Evolutionary conservation across 2,113 vertebrate species (phyloP).

Genomic region (Corvus cornix): DNA sequence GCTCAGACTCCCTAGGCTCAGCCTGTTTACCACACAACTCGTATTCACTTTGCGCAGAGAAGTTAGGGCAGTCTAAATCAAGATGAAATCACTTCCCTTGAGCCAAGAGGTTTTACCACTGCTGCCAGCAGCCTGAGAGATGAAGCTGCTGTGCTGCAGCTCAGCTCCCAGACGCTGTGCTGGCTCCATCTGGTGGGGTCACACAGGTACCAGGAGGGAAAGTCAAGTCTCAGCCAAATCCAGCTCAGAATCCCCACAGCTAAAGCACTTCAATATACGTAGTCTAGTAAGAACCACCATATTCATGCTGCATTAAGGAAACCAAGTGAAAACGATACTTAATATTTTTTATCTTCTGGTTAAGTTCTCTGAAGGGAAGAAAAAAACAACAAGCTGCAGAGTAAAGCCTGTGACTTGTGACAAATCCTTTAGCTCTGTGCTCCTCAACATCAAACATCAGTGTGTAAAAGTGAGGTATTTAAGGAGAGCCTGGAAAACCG

Average conservation of each 20-base stretch:
- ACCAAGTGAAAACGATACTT: not conserved
- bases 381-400: not conserved
- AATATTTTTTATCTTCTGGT: not conserved
- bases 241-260: not conserved
- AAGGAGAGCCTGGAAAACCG: not conserved
- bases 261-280: not conserved
- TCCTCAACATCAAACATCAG: not conserved
- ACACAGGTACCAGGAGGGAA: not conserved
- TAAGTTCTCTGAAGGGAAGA: not conserved
- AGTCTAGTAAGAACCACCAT: not conserved
- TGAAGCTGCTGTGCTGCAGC: not conserved
- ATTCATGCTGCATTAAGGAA: not conserved
- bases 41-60: not conserved
- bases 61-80: not conserved
- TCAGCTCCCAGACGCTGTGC: not conserved
- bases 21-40: not conserved
- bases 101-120: not conserved
- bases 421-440: not conserved
- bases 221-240: not conserved
- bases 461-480: not conserved
- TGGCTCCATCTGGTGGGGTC: constrained; percentile 44
- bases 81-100: not conserved
- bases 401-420: not conserved
- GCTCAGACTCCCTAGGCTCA: not conserved
- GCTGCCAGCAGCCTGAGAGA: not conserved